These are phyloP conservation scores for Scelioninae gen. 1 DNA, from an alignment of 2,888 invertebrate genomes.

Conservation along the genomic window DNA sequence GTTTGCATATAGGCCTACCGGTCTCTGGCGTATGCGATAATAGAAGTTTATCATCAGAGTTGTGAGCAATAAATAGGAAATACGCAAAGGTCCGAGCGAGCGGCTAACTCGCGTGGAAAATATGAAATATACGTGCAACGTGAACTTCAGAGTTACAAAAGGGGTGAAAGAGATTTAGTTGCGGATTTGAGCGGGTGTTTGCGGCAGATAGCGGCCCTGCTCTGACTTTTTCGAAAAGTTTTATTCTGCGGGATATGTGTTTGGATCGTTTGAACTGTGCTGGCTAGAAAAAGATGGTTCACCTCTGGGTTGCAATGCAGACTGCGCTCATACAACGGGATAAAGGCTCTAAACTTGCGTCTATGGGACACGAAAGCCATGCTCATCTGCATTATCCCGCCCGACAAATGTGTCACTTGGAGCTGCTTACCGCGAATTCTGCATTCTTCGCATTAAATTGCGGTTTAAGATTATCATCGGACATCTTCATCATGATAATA, in stretches of 20 bases:
- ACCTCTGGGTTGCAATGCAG: constrained; percentile 74
- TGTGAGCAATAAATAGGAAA: constrained; percentile 60
- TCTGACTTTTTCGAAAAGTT: constrained; percentile 72
- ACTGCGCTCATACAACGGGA: constrained; percentile 59
- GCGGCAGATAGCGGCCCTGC: constrained; percentile 47
- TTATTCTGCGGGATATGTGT: constrained; percentile 61
- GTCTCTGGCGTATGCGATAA: constrained; percentile 36
- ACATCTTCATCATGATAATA: constrained; percentile 35
- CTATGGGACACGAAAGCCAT: constrained; percentile 48
- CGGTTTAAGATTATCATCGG: constrained; percentile 37
- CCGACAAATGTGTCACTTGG: constrained; percentile 67
- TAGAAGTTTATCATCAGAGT: constrained; percentile 64
- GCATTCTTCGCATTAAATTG: constrained; percentile 54
- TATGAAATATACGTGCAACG: constrained; percentile 58
- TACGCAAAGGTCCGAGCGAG: constrained; percentile 38
- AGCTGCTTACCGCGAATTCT: constrained; percentile 49
- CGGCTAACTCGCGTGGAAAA: constrained; percentile 41
- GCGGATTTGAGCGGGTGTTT: constrained; percentile 65
- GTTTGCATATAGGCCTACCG: constrained; percentile 27
- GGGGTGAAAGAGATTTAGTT: constrained; percentile 68
- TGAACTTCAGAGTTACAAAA: constrained; percentile 53
- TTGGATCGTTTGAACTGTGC: no score
- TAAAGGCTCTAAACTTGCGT: constrained; percentile 61
- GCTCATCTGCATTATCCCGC: constrained; percentile 67
- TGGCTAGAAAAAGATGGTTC: no score